A percentile compares a stretch with the other conserved stretches of the same genome.
phyloP scores from a whole-genome alignment of 2,888 invertebrate species.

The Malacosoma neustria region DNA sequence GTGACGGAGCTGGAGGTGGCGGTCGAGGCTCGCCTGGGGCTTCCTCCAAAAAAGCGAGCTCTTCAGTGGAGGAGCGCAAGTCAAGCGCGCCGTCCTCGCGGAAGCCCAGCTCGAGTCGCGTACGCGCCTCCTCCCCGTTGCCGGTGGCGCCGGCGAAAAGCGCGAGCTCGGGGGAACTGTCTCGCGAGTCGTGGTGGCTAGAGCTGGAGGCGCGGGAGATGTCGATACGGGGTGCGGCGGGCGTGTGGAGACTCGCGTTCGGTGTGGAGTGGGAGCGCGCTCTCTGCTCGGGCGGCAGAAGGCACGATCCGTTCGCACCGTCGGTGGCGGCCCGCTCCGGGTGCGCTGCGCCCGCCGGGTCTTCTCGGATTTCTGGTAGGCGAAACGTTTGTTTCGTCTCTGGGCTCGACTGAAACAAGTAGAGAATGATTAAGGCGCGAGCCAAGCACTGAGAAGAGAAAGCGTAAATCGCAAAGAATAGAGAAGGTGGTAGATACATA shows the following conservation, averaged over 20 bases:
- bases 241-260: conserved; percentile 64
- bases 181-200: conserved; percentile 89
- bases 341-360: conserved; percentile 21
- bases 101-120: conserved; percentile 70
- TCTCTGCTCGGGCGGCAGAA: conserved; percentile 47
- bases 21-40: conserved; percentile 33
- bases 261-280: conserved; percentile 60
- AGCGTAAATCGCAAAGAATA: conserved; percentile 21
- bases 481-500: conserved; percentile 61
- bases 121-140: conserved; percentile 26
- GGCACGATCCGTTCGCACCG: conserved; percentile 19
- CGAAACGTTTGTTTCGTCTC: conserved; percentile 73
- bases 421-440: conserved; percentile 3
- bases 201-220: conserved; percentile 92
- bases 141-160: conserved; percentile 75
- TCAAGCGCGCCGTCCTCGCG: conserved; percentile 89
- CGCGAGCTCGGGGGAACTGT: conserved; percentile 89
- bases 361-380: conserved; percentile 63
- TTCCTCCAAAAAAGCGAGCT: conserved; percentile 86
- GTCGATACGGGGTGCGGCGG: conserved; percentile 89
- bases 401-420: conserved; percentile 69
- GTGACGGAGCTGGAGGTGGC: conserved; percentile 56
- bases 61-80: conserved; percentile 90
- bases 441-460: background rate
- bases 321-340: conserved; percentile 6